Evolutionary conservation across 2,113 vertebrate species (phyloP), one percentile per base, ranked within the genome.

Genomic region (Pelobates fuscus): DNA sequence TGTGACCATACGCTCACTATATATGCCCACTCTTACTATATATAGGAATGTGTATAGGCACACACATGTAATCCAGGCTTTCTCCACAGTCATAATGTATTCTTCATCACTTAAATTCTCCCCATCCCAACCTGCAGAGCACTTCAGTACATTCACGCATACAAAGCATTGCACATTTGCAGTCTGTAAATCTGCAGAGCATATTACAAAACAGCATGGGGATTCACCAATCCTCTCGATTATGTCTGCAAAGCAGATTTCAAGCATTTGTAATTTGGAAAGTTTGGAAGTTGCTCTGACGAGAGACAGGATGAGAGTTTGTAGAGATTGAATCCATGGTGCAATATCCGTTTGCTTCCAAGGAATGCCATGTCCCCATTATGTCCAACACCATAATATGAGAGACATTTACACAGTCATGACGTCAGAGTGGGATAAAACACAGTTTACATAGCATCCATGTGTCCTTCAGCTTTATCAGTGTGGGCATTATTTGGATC

Each of bases 1-100:
- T 74, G 37, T 46, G 24, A 10, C 58, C 62, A 66, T 58, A 66
- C 49, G 58, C 64, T 65, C 58, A 30, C n/a, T 20, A 32, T 62
- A 71, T 71, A 61, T 49, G 46, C 49, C 52, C 49, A 66, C 62
- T 66, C 26, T 64, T 17, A 41, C 37, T 41, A 49, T 49, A 49
- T 49, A 49, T 17, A 73, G 37, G 14, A 5, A 66, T 23, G 41
- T 61, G 46, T 25, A 30, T 66, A 25, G n/a, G n/a, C 23, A 57
- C 49, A 74, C 37, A 55, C 32, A 58, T 7, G 21, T 21, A 58
- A n/a, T 6, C 32, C 21, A 21, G 15, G 49, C 32, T 27, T 11
- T 41, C 55, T 32, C 52, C 18, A 43, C 24, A 66, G 23, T 23
- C 23, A 21, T 23, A 66, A 25, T 73, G 60, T 54, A 26, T 32